A percentile compares a stretch with the other conserved stretches of the same genome.
Conservation (phyloP, 37 sponge, comb jelly and placozoan genomes). For the Aplysina aerophoba region DNA sequence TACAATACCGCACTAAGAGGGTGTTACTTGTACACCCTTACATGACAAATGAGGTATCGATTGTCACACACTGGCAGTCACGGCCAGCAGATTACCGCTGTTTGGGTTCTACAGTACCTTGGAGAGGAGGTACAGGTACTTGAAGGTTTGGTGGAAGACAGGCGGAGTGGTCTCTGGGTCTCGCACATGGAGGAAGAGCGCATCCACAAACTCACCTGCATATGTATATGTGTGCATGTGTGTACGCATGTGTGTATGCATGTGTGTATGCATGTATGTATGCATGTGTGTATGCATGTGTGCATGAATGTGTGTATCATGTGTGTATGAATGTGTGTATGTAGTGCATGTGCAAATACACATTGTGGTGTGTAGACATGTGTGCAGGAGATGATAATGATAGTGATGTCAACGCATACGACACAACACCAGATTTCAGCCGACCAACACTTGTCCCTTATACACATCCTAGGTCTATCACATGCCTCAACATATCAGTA, state of each 20-base stretch:
- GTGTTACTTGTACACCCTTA: no score
- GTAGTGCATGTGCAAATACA: neutral
- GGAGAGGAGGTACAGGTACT: constrained; percentile 88
- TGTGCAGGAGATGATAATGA: no score
- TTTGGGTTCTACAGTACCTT: constrained; percentile 65
- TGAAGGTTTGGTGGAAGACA: constrained; percentile 79
- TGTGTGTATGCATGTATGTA: neutral
- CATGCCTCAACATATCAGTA: no score
- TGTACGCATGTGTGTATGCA: neutral
- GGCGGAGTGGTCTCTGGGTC: constrained; percentile 26
- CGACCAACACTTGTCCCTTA: no score
- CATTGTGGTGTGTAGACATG: no score
- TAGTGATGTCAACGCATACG: constrained; percentile 2
- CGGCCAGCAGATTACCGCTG: no score
- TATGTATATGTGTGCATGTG: neutral
- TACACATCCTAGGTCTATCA: no score
- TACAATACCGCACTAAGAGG: no score
- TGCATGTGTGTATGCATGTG: neutral
- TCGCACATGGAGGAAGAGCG: constrained; percentile 51
- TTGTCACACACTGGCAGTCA: no score
- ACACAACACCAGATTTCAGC: neutral
- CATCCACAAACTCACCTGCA: constrained; percentile 43
- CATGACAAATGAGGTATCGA: no score
- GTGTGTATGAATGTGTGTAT: neutral
- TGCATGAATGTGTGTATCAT: neutral